Base-by-base conservation (phyloP, 2,113 vertebrate species). In the Calypte anna region DNA sequence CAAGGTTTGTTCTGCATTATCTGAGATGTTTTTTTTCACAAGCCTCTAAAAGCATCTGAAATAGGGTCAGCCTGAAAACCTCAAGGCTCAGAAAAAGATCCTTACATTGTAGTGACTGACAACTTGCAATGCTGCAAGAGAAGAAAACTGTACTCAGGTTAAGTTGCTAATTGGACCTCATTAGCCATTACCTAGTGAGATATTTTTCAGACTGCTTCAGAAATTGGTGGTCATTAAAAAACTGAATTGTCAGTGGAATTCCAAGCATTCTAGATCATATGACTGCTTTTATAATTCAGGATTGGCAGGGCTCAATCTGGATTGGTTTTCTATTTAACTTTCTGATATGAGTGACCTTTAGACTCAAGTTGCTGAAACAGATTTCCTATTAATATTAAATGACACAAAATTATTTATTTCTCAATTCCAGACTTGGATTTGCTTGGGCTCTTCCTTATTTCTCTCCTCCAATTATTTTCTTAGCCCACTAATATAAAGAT, bases 321-420 rank as follows among this genome's bases (percentile, higher is more conserved):
- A 80, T 68, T 95, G 75, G 38, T 97, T 97, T 96, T 79, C 90
- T 87, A 59, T 82, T 95, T 95, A 92, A 86, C 62, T 86, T n/a
- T 76, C 63, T 89, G 36, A 81, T 91, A 70, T 78, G 90, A 75
- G 51, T 96, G 95, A 97, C 61, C 91, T 97, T 97, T 93, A 96
- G 73, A 97, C 91, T 86, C 97, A 96, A 97, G 91, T 94, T 92
- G 70, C 86, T 94, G 55, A 58, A 84, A 82, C 68, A 89, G 61
- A 73, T 94, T 95, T 94, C 4, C n/a, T 51, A 96, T 97, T 96
- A 97, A 97, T 94, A 97, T 87, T 97, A 94, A 96, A 96, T 79
- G 36, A 59, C 73, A 63, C 31, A 4, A 59, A 70, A 92, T 93
- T 77, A 23, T 33, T 78, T 44, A 80, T 83, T 72, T 95, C 61